Evolutionary conservation across 2,113 vertebrate species (phyloP).

Genomic region (Oreochromis tanganicae): DNA sequence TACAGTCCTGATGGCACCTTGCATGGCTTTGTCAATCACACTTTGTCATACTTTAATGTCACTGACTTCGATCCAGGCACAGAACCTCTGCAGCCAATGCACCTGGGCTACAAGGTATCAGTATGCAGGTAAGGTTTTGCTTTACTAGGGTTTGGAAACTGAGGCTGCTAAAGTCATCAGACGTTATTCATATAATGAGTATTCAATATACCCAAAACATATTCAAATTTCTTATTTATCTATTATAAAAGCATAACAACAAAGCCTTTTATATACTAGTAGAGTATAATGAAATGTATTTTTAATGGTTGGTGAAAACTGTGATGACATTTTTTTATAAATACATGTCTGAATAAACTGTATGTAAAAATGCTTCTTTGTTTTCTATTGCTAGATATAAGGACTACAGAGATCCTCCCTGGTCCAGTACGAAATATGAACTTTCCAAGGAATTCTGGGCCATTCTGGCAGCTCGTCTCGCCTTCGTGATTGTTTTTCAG

Average conservation of each 20-base stretch:
- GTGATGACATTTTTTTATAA: background rate
- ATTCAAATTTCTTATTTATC: background rate
- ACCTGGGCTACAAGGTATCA: constrained; percentile 81
- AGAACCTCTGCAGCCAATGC: constrained; percentile 74
- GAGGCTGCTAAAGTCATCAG: background rate
- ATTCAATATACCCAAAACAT: background rate
- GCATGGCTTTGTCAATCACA: constrained; percentile 94
- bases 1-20: constrained; percentile 91
- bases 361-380: background rate
- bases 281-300: too few relatives aligned
- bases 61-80: constrained; percentile 86
- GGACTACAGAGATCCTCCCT: constrained; percentile 91
- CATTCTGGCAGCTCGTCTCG: constrained; percentile 86
- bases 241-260: background rate
- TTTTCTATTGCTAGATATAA: constrained; percentile 79
- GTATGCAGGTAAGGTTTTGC: constrained; percentile 84
- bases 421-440: constrained; percentile 85
- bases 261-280: background rate
- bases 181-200: background rate
- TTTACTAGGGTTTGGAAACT: background rate
- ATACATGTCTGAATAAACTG: background rate
- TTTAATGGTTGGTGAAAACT: background rate
- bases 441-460: constrained; percentile 97
- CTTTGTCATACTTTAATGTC: constrained; percentile 92
- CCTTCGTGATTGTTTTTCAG: constrained; percentile 96